Percentiles rank a stretch among this genome's conserved stretches.
Conservation (phyloP, 1,140 invertebrate species). For the Sinella curviseta region DNA sequence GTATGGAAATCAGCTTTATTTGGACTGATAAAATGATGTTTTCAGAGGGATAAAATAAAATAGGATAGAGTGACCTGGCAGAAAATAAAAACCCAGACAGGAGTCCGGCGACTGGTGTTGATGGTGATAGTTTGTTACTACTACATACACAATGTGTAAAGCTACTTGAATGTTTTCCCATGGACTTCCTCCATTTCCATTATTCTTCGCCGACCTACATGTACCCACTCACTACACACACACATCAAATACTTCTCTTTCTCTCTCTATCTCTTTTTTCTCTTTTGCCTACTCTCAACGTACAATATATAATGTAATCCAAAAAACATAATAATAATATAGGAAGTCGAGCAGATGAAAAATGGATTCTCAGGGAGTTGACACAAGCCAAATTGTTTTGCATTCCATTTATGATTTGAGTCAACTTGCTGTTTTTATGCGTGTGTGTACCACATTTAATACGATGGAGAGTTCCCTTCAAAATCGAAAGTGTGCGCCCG, state of each 20-base stretch:
- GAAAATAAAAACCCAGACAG: neutral
- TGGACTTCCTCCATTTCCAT: neutral
- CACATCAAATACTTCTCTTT: too few relatives aligned
- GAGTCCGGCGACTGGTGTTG: slow-evolving; percentile 8
- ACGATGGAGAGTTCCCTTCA: neutral
- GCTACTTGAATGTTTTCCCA: slow-evolving; percentile 12
- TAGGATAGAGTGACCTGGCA: slow-evolving; percentile 12
- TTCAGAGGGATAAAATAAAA: slow-evolving; percentile 10
- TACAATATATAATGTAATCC: neutral
- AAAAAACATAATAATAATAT: slow-evolving; percentile 5
- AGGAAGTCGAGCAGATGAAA: slow-evolving; percentile 10
- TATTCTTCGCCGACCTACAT: neutral
- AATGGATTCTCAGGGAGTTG: slow-evolving; percentile 24
- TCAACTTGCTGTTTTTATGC: slow-evolving; percentile 1
- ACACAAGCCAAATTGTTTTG: slow-evolving; percentile 27
- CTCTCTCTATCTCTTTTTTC: neutral
- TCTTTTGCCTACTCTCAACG: neutral
- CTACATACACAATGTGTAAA: too few relatives aligned
- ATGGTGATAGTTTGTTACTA: slow-evolving; percentile 6
- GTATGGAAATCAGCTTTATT: slow-evolving; percentile 21
- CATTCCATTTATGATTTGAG: slow-evolving; percentile 22
- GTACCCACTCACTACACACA: neutral
- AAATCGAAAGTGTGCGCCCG: neutral
- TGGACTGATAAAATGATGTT: slow-evolving; percentile 20
- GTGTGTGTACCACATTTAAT: neutral